Percentiles rank a stretch among this genome's conserved stretches.
Evolutionary conservation across 53 echinoderm and acorn worm species (phyloP).

Genomic region (Patiria pectinifera): DNA sequence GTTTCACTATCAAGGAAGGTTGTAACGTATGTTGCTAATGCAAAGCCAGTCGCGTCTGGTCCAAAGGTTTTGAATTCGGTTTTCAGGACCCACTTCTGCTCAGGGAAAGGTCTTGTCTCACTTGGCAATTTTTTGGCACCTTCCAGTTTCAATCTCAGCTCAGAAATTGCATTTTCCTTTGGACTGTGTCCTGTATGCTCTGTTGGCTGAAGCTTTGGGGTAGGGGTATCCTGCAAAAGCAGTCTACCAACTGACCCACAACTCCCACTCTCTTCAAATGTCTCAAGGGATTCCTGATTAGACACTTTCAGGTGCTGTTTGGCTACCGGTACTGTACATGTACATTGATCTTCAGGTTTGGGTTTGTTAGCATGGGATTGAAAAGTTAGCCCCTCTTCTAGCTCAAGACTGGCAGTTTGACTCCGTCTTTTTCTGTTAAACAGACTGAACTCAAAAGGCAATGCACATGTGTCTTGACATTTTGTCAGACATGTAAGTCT

Average conservation of each 20-base stretch:
- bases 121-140: neutral
- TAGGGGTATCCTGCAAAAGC: neutral
- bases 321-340: too few relatives aligned
- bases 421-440: too few relatives aligned
- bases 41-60: neutral
- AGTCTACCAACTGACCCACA: neutral
- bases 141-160: neutral
- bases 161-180: neutral
- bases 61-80: constrained; percentile 5
- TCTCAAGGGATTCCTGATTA: neutral
- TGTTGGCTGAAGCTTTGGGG: neutral
- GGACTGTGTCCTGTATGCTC: neutral
- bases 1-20: neutral
- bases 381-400: too few relatives aligned
- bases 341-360: too few relatives aligned
- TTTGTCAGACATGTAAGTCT: too few relatives aligned
- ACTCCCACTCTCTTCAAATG: constrained; percentile 7
- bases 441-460: too few relatives aligned
- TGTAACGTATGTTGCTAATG: neutral
- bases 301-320: neutral
- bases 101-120: neutral
- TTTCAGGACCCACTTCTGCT: constrained; percentile 1
- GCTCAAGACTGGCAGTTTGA: too few relatives aligned
- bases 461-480: too few relatives aligned
- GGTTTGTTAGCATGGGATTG: too few relatives aligned